Base-by-base conservation (phyloP, 2,797 vertebrate genomes). In the Labroides dimidiatus region DNA sequence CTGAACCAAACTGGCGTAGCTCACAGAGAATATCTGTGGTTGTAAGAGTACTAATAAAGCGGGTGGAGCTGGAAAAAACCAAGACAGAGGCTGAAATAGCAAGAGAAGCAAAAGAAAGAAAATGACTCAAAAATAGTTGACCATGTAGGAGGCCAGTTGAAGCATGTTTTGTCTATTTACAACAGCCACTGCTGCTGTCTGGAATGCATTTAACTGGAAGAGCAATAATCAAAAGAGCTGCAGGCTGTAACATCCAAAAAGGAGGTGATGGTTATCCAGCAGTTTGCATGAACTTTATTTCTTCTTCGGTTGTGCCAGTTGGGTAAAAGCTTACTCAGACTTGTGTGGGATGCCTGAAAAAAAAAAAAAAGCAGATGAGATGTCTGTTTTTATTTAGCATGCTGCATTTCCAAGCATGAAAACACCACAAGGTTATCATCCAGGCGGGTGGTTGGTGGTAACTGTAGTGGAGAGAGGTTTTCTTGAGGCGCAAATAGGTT, bases 141-240 rank as follows among this genome's bases (percentile, higher is more conserved):
- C 20, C 30, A 43, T 64, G 53, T 66, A 63, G 61, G 58, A 80
- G 76, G 77, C 87, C 51, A 80, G 85, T 88, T 37, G 65, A 69
- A 83, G 78, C 88, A 78, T 73, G 87, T 85, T 85, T 65, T 59
- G 70, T 82, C 69, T 87, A 51, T 90, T 91, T 90, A 85, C 79
- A 78, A 81, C 78, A 69, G 52, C 84, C 70, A 49, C 56, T 54
- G 69, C 71, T 74, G 58, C 76, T 71, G 82, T 72, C 82, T 85
- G 85, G 86, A 87, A 87, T 80, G 80, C 64, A 71, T 87, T 74
- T 72, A 30, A 80, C 64, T 75, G 65, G 36, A 75, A 75, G 67
- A 75, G 80, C 80, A 82, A 53, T 78, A 83, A 85, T 78, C 80
- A 81, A 45, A 65, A 33, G 53, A 15, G 78, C 72, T 85, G 72